These are phyloP conservation scores for Penaeus chinensis DNA, from an alignment of 1,140 invertebrate genomes.

Conservation along the genomic window DNA sequence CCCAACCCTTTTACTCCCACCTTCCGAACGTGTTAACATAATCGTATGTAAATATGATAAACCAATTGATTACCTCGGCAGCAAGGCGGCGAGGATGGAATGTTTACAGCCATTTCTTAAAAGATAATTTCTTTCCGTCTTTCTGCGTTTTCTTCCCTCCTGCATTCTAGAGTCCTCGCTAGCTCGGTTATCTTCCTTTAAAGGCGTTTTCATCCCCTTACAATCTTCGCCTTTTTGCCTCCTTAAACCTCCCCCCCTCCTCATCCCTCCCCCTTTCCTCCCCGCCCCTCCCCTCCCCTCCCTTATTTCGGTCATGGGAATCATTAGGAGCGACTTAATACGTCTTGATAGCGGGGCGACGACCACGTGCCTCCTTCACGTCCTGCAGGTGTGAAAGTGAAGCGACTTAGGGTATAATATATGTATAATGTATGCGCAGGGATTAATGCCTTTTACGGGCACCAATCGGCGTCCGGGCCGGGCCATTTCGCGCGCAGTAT, in stretches of 20 bases:
- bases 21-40: constrained; percentile 9
- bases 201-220: too few species aligned
- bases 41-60: constrained; percentile 40
- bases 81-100: not conserved
- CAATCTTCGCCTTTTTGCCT: not conserved
- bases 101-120: not conserved
- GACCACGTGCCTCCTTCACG: too few species aligned
- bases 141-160: too few species aligned
- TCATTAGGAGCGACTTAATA: not conserved
- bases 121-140: too few species aligned
- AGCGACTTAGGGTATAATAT: too few species aligned
- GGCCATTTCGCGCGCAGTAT: constrained; percentile 13
- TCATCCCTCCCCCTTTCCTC: not conserved
- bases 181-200: too few species aligned
- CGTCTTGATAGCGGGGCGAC: too few species aligned
- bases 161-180: too few species aligned
- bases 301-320: not conserved
- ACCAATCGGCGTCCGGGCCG: too few species aligned
- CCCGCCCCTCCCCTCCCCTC: not conserved
- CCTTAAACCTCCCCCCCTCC: not conserved
- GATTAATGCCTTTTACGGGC: too few species aligned
- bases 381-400: too few species aligned
- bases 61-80: constrained; percentile 26
- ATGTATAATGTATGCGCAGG: too few species aligned
- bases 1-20: not conserved